Conservation (phyloP, 2,797 vertebrate species). For the Xenentodon cancila region DNA sequence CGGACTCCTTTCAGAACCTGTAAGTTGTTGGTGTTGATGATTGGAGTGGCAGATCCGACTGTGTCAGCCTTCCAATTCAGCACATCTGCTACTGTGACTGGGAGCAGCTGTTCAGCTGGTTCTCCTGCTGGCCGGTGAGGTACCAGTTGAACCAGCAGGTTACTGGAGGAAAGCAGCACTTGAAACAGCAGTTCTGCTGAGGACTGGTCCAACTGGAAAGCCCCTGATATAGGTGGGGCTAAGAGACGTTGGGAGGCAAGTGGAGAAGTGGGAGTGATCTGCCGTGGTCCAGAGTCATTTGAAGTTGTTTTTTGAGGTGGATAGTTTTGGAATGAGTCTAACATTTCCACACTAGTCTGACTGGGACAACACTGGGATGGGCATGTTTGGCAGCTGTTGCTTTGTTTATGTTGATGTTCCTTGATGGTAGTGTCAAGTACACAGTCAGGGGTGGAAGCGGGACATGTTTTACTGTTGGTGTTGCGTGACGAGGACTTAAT, state of each 20-base stretch:
- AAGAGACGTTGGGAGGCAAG: background rate
- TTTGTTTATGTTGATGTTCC: conserved; percentile 1
- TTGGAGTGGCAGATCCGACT: background rate
- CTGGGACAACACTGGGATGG: background rate
- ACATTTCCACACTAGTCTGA: conserved; percentile 2
- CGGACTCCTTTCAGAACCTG: background rate
- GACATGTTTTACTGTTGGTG: background rate
- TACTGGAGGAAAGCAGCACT: conserved; percentile 65
- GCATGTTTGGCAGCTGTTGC: conserved; percentile 7
- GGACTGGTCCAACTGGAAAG: conserved; percentile 24
- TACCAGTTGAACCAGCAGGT: conserved; percentile 60
- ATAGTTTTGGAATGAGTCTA: background rate
- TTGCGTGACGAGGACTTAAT: background rate
- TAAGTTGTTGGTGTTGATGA: background rate
- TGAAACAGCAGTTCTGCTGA: conserved; percentile 67
- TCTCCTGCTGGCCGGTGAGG: conserved; percentile 28
- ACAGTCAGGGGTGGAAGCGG: conserved; percentile 8
- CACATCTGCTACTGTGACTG: background rate
- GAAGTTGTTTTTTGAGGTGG: background rate
- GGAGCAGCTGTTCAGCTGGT: background rate
- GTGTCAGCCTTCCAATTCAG: background rate
- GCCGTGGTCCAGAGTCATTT: conserved; percentile 2
- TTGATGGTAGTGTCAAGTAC: background rate
- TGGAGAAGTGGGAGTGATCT: too few relatives aligned
- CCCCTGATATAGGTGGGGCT: background rate